phyloP scores from a whole-genome alignment of 2,888 invertebrate genomes.

The Platerodrilus igneus region DNA sequence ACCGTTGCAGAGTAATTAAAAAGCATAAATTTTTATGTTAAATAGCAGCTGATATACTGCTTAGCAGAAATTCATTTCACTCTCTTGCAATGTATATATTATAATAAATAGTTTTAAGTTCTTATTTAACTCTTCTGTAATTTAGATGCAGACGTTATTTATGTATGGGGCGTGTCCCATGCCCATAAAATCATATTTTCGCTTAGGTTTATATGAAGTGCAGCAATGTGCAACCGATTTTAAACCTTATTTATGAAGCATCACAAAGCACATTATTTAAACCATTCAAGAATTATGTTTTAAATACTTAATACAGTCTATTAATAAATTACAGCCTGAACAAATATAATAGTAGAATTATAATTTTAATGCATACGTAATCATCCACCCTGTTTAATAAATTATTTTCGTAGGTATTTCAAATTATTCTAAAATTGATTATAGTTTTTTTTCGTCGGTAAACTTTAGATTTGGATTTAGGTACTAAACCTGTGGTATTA shows the following conservation, averaged over 20 bases:
- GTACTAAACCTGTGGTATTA: slow-evolving; percentile 2
- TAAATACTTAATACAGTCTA: slow-evolving; percentile 39
- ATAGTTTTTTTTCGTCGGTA: not conserved
- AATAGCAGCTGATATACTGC: no score
- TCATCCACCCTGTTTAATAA: slow-evolving; percentile 38
- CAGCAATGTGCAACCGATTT: no score
- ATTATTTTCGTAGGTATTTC: slow-evolving; percentile 35
- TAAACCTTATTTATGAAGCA: slow-evolving; percentile 7
- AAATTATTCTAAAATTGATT: slow-evolving; percentile 1
- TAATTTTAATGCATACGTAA: slow-evolving; percentile 46
- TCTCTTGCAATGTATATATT: no score
- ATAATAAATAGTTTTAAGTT: no score
- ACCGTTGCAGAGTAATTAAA: no score
- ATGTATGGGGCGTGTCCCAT: slow-evolving; percentile 35
- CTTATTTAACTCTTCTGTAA: slow-evolving; percentile 11
- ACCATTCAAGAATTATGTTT: slow-evolving; percentile 24
- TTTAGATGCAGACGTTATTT: slow-evolving; percentile 29
- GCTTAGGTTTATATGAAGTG: no score
- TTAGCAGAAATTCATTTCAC: no score
- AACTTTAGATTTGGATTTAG: not conserved
- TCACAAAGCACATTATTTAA: not conserved
- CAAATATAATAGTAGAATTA: slow-evolving; percentile 47
- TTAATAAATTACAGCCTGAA: slow-evolving; percentile 46
- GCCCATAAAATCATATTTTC: slow-evolving; percentile 37
- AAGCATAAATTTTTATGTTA: no score